These are phyloP conservation scores for Dasysyrphus albostriatus DNA, from an alignment of 2,888 invertebrate genomes.

Conservation along the genomic window DNA sequence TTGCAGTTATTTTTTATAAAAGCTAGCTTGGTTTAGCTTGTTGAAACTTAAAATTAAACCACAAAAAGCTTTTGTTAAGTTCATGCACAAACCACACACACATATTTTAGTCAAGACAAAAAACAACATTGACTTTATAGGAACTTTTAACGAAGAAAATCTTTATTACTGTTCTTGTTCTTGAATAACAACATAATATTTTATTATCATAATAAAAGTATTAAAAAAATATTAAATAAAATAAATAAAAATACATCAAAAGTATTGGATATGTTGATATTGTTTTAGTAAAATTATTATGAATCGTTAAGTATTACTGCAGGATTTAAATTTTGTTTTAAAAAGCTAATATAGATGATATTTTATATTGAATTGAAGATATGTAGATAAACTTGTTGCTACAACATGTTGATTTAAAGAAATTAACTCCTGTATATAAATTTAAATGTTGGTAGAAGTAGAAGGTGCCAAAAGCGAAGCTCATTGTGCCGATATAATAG, in stretches of 20 bases:
- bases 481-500: conserved; percentile 49
- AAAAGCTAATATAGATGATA: conserved; percentile 30
- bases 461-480: conserved; percentile 60
- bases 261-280: conserved; percentile 11
- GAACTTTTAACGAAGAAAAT: conserved; percentile 52
- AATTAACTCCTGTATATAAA: not conserved
- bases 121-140: conserved; percentile 12
- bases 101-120: not conserved
- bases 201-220: not conserved
- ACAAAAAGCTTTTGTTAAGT: conserved; percentile 15
- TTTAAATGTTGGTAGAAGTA: conserved; percentile 57
- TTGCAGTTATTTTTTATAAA: no score
- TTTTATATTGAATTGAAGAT: conserved; percentile 19
- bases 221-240: not conserved
- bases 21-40: no score
- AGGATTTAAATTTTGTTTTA: not conserved
- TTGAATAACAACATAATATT: conserved; percentile 20
- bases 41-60: not conserved
- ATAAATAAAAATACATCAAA: conserved; percentile 7
- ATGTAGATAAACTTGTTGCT: conserved; percentile 40
- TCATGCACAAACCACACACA: not conserved
- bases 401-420: not conserved
- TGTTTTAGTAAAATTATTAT: conserved; percentile 2
- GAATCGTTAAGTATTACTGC: not conserved
- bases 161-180: conserved; percentile 47